Base-by-base conservation (phyloP, 2,888 invertebrate species). In the Protonemura montana region DNA sequence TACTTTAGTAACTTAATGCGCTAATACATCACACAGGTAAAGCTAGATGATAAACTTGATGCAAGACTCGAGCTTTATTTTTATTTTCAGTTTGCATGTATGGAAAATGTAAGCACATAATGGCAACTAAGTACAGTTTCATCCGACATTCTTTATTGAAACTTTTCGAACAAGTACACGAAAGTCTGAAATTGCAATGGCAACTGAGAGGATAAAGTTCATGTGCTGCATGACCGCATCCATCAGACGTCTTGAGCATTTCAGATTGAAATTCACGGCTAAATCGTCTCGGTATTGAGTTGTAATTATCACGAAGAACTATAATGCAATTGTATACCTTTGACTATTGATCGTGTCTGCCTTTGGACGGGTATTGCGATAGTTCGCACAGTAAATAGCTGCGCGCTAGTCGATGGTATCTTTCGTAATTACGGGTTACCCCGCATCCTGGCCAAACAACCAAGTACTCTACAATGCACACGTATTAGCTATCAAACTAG, bases 371-470 rank as follows among this genome's bases (percentile, higher is more conserved):
- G 35, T 83, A 30, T 41, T 83, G 82, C 41, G 27, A 83, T n/a
- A 27, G 35, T 83, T 83, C 82, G 82, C 82, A 83, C 41, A 83
- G 42, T 41, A 81, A 83, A 41, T 41, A 83, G 28, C 26, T 28
- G 25, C 25, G 26, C 82, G 41, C 42, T n/a, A 35, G 16, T n/a
- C 84, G 84, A 84, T 84, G 26, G 59, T 76, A 84, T 84, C 84
- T 84, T n/a, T 84, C 29, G 76, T 84, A 84, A 84, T 84, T 84
- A 84, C 76, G 84, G 84, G 84, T 84, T 81, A 81, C 81, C 27
- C 30, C 28, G 2, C 42, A 59, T 84, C 84, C 84, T 76, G 84
- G 28, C 84, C 84, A 84, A 84, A 84, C 84, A 84, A 13, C 84
- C 28, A 27, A 29, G 28, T 81, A 30, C 81, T 28, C 28, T 29